Percentiles rank a stretch among this genome's conserved stretches.
These are phyloP conservation scores for Pararge aegeria DNA, from an alignment of 1,140 invertebrate genomes.

Conservation along the genomic window DNA sequence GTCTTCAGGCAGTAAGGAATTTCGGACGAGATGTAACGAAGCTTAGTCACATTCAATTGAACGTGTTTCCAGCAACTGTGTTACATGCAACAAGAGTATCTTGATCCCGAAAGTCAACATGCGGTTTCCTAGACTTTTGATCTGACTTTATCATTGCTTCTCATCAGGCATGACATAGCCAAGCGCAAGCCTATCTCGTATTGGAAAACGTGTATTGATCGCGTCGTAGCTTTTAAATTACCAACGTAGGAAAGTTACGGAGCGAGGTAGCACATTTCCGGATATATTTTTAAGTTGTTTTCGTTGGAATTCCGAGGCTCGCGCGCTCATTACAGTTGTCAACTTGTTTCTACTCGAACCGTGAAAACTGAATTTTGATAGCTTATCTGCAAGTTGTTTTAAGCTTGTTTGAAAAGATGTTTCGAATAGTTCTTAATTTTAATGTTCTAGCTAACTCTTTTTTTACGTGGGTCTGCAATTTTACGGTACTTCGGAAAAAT, in stretches of 20 bases:
- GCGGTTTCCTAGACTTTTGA: too few species aligned
- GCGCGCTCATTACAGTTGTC: conserved; percentile 17
- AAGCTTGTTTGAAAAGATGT: not conserved
- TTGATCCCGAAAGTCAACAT: too few species aligned
- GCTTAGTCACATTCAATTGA: too few species aligned
- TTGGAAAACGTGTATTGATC: not conserved
- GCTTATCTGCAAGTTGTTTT: conserved; percentile 16
- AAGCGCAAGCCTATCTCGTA: too few species aligned
- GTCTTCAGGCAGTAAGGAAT: too few species aligned
- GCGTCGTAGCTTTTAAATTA: conserved; percentile 1
- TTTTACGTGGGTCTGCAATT: not conserved
- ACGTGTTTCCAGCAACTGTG: too few species aligned
- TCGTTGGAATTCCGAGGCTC: conserved; percentile 4
- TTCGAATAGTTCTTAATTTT: not conserved
- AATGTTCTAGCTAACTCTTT: not conserved
- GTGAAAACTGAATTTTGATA: conserved; percentile 28
- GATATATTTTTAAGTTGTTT: conserved; percentile 25
- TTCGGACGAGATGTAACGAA: too few species aligned
- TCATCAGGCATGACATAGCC: too few species aligned
- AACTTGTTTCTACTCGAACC: conserved; percentile 5
- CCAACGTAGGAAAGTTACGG: conserved; percentile 9
- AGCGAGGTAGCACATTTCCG: conserved; percentile 5
- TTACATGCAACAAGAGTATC: too few species aligned
- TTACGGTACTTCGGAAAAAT: too few species aligned
- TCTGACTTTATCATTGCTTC: too few species aligned